These are phyloP conservation scores for Monomorium pharaonis DNA, from an alignment of 1,140 invertebrate species.

Conservation along the genomic window DNA sequence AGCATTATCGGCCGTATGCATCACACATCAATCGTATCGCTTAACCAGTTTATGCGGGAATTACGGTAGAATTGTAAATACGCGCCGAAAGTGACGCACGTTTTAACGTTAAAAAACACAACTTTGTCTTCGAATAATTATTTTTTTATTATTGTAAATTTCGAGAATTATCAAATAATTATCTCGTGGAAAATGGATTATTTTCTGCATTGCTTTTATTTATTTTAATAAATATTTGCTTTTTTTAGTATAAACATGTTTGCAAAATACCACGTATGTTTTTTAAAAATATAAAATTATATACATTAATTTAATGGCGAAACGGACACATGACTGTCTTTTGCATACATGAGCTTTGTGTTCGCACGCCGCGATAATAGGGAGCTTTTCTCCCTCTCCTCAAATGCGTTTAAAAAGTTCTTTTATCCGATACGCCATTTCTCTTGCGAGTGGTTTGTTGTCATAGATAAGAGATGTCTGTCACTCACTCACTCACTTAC, in stretches of 20 bases:
- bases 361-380: background rate
- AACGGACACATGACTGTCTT: background rate
- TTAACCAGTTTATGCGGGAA: conserved; percentile 33
- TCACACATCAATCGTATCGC: background rate
- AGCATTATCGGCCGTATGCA: background rate
- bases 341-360: background rate
- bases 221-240: background rate
- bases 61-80: conserved; percentile 20
- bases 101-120: background rate
- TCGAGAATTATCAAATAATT: background rate
- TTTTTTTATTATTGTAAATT: no score
- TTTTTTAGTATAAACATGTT: background rate
- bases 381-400: background rate
- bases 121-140: background rate
- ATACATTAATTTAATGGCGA: background rate
- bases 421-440: background rate
- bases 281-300: background rate
- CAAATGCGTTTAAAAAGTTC: conserved; percentile 5
- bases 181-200: background rate
- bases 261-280: background rate
- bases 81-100: background rate
- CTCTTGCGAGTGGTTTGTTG: conserved; percentile 21
- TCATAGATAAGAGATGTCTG: conserved; percentile 11
- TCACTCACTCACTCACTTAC: no score
- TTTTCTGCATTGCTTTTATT: background rate